Evolutionary conservation across 2,113 vertebrate genomes (phyloP).

Genomic region (Xenopus borealis): DNA sequence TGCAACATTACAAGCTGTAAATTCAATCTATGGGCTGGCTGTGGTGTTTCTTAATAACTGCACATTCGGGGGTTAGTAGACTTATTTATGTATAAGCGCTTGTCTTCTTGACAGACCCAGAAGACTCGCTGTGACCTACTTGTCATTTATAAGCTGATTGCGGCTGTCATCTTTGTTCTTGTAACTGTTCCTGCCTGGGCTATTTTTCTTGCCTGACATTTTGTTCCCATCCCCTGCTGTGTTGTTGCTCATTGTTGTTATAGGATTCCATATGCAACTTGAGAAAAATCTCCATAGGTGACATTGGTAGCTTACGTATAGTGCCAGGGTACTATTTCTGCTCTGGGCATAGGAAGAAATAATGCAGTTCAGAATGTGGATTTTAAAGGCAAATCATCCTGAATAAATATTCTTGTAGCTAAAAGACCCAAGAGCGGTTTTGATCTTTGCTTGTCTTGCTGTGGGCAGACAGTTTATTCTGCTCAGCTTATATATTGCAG

Average conservation of each 20-base stretch:
- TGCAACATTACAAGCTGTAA: too few relatives aligned
- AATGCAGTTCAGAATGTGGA: not conserved
- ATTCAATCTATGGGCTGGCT: too few relatives aligned
- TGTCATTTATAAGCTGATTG: constrained; percentile 10
- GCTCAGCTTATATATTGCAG: too few relatives aligned
- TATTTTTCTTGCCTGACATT: constrained; percentile 4
- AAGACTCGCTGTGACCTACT: constrained; percentile 16
- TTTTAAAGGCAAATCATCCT: not conserved
- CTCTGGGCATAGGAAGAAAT: too few relatives aligned
- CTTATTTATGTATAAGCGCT: too few relatives aligned
- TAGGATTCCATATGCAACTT: too few relatives aligned
- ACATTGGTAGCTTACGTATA: too few relatives aligned
- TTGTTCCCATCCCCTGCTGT: not conserved
- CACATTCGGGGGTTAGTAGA: too few relatives aligned
- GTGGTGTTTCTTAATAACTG: too few relatives aligned
- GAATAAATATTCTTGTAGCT: not conserved
- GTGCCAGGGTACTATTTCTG: too few relatives aligned
- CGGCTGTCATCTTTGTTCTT: constrained; percentile 6
- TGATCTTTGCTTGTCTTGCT: not conserved
- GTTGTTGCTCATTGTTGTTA: too few relatives aligned
- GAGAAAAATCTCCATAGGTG: too few relatives aligned
- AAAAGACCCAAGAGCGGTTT: not conserved
- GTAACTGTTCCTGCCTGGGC: not conserved
- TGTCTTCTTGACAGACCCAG: not conserved
- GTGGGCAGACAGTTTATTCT: not conserved